Conservation (phyloP, 2,888 invertebrate species). For the Parnassius mnemosyne region DNA sequence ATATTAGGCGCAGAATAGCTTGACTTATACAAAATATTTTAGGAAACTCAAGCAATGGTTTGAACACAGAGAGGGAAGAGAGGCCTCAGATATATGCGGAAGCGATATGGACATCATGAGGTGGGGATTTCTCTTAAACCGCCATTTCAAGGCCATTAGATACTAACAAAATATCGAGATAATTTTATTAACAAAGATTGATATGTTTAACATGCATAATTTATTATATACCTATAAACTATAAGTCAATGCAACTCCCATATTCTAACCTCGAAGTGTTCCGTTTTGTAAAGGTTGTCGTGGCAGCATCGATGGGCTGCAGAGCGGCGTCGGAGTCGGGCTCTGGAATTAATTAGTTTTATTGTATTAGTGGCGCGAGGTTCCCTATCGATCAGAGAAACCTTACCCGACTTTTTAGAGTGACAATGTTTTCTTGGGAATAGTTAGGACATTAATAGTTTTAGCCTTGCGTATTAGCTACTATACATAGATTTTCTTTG, state of each 20-base stretch:
- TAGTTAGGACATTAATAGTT: neutral
- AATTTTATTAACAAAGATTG: too few species aligned
- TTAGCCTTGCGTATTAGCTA: too few species aligned
- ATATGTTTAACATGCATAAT: neutral
- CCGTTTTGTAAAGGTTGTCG: neutral
- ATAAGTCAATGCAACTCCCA: neutral
- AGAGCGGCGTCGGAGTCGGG: slow-evolving; percentile 22
- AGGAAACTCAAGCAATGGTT: too few species aligned
- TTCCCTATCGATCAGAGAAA: slow-evolving; percentile 38
- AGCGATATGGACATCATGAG: too few species aligned
- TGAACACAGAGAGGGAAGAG: too few species aligned
- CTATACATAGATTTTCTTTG: too few species aligned
- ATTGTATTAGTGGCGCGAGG: slow-evolving; percentile 41
- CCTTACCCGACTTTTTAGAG: slow-evolving; percentile 32
- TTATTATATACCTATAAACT: neutral
- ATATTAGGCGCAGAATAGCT: too few species aligned
- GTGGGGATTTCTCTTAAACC: too few species aligned
- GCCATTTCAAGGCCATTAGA: too few species aligned
- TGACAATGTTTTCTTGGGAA: slow-evolving; percentile 20
- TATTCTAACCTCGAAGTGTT: slow-evolving; percentile 4
- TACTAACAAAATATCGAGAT: too few species aligned
- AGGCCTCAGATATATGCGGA: too few species aligned
- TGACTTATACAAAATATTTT: too few species aligned
- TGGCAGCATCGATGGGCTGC: neutral
- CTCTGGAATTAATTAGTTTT: slow-evolving; percentile 54